These are phyloP conservation scores for Bolborhynchus lineola DNA, from an alignment of 2,113 vertebrate species.

Conservation along the genomic window DNA sequence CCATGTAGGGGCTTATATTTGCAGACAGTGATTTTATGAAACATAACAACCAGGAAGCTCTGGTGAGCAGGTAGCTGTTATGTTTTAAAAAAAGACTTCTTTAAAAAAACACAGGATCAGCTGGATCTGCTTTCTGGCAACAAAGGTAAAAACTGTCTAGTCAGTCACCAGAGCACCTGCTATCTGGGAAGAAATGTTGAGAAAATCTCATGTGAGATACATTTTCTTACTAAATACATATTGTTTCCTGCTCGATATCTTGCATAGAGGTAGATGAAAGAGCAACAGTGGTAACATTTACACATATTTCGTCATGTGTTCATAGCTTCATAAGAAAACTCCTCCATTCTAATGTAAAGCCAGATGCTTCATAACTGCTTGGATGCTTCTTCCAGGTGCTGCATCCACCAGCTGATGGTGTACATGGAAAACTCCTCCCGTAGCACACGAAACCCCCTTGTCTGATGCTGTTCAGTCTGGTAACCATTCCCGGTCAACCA, in stretches of 20 bases:
- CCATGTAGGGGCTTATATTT: neutral
- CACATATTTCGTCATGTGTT: neutral
- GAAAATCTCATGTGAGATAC: neutral
- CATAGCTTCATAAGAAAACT: neutral
- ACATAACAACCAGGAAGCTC: neutral
- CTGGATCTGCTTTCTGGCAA: neutral
- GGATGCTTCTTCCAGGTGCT: neutral
- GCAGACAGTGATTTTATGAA: neutral
- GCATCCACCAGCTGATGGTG: neutral
- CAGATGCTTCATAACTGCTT: neutral
- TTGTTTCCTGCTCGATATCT: neutral
- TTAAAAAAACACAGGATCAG: neutral
- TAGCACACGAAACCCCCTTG: neutral
- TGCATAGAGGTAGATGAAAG: neutral
- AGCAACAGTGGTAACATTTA: neutral
- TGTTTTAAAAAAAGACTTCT: neutral
- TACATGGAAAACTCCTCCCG: neutral
- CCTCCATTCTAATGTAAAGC: neutral
- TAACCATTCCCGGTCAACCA: neutral
- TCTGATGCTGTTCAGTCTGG: neutral
- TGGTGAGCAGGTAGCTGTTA: neutral
- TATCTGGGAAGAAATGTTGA: neutral
- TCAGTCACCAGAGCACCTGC: fast-evolving
- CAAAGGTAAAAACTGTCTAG: neutral
- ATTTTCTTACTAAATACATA: neutral